Percentiles rank a stretch among this genome's conserved stretches.
These are phyloP conservation scores for Lycocorax pyrrhopterus DNA, from an alignment of 2,113 vertebrate genomes.

Conservation along the genomic window DNA sequence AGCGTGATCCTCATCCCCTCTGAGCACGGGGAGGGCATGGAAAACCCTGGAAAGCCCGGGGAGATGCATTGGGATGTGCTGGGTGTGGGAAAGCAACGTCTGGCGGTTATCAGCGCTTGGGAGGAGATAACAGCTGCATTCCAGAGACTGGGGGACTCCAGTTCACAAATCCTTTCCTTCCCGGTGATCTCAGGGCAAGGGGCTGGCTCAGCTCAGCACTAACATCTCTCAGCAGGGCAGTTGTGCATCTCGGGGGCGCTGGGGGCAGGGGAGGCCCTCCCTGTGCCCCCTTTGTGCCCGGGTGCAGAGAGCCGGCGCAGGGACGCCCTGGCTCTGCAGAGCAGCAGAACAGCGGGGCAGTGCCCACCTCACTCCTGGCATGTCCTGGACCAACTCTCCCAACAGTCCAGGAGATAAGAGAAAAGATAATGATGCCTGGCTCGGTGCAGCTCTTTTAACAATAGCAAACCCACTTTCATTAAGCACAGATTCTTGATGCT, in stretches of 20 bases:
- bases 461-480: neutral
- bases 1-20: neutral
- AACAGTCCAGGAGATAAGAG: neutral
- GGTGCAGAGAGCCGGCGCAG: neutral
- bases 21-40: neutral
- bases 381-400: neutral
- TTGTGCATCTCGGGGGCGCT: rapidly evolving
- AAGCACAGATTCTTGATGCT: neutral
- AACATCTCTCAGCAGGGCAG: neutral
- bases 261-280: neutral
- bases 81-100: neutral
- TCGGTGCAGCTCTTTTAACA: neutral
- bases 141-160: neutral
- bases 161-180: neutral
- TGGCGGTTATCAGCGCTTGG: neutral
- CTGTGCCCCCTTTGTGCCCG: neutral
- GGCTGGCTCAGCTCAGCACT: neutral
- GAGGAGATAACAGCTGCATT: conserved; percentile 28
- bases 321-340: neutral
- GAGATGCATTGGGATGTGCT: neutral
- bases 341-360: neutral
- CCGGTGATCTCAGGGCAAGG: neutral
- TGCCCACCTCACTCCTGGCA: neutral
- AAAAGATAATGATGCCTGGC: neutral
- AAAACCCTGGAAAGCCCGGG: neutral